Evolutionary conservation across 2,888 invertebrate genomes (phyloP), one percentile per base, ranked within the genome.

Genomic region (Phengaris alcon): DNA sequence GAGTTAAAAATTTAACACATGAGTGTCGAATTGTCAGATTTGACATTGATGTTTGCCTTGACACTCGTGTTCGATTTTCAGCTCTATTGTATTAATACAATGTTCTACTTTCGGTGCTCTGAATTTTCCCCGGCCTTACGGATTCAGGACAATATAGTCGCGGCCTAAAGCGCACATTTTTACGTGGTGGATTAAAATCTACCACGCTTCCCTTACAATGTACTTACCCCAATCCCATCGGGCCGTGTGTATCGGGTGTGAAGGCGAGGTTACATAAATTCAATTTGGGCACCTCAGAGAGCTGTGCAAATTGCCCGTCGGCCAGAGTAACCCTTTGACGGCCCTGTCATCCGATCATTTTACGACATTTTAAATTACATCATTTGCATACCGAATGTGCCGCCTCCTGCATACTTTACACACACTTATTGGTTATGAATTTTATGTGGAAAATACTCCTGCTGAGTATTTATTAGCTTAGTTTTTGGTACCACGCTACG

Each of bases 251-350:
- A 79, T 73, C 76, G 74, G 75, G 80, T 80, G 79, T 82, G 78
- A 85, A 84, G 83, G 84, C 82, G 84, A 85, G 86, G 88, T 88
- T 87, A 88, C 87, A 90, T 89, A 89, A 90, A 91, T 90, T 92
- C 87, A 90, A 90, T 91, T 90, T 85, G 83, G 84, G 82, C 84
- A 87, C 86, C 86, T 90, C 88, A 84, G 87, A 88, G 89, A 85
- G 86, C 82, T 84, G 83, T 83, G 86, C 86, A 88, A 91, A 90
- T 90, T 90, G 90, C 81, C 86, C 84, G 80, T 83, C 84, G 84
- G 82, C 85, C 84, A 85, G 85, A 82, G 84, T 84, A 85, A 84
- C 87, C 87, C 89, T 91, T 90, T 90, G 90, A 89, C 79, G 84
- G 78, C 82, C 69, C 82, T 84, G 85, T 85, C 86, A 87, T 84